These are phyloP conservation scores for Drosophila limbata DNA, from an alignment of 2,888 invertebrate genomes.

Conservation along the genomic window DNA sequence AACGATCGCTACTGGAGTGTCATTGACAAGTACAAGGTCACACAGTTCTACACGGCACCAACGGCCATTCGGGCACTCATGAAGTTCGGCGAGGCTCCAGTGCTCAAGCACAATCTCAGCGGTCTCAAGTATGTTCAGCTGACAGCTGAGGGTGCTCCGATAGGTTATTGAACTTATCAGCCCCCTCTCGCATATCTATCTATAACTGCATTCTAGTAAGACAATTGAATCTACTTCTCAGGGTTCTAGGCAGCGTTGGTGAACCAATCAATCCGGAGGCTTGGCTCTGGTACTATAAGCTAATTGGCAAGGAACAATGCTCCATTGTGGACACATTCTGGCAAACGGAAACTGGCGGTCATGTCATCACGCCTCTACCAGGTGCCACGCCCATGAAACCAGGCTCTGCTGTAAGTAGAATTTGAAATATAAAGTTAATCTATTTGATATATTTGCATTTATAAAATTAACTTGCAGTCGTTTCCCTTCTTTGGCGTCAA, in stretches of 20 bases:
- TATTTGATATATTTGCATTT: neutral
- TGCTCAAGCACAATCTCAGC: constrained; percentile 88
- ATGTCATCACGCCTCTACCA: constrained; percentile 97
- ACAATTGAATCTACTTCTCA: constrained; percentile 84
- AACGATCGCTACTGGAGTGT: constrained; percentile 97
- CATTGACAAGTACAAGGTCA: constrained; percentile 96
- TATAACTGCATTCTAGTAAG: neutral
- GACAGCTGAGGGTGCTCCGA: neutral
- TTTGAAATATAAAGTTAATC: neutral
- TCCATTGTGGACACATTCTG: constrained; percentile 99
- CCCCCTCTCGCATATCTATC: no score
- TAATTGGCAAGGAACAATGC: constrained; percentile 92
- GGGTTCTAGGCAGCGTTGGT: constrained; percentile 98
- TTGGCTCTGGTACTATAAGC: constrained; percentile 97
- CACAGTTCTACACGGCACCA: constrained; percentile 99
- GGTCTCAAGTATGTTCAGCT: constrained; percentile 81
- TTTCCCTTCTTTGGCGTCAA: constrained; percentile 99
- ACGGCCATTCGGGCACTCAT: constrained; percentile 98
- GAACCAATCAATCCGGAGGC: constrained; percentile 99
- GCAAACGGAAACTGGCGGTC: constrained; percentile 99
- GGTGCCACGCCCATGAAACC: constrained; percentile 99
- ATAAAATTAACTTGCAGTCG: constrained; percentile 87
- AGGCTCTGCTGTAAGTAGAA: constrained; percentile 94
- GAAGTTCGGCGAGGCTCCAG: constrained; percentile 95
- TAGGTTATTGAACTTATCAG: neutral